Evolutionary conservation across 2,113 vertebrate genomes (phyloP).

Genomic region (Solea senegalensis): DNA sequence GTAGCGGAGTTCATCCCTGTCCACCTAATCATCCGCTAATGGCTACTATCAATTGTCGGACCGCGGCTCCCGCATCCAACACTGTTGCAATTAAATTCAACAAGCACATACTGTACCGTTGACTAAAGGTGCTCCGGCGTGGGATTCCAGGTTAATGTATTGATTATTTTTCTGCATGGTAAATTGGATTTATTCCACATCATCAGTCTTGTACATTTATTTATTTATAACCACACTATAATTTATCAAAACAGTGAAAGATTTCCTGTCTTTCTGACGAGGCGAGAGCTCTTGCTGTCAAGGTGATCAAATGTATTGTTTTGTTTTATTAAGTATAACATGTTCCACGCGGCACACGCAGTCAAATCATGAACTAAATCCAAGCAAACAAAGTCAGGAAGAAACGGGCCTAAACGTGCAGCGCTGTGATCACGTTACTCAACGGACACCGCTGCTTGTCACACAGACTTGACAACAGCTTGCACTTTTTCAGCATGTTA

Average conservation of each 20-base stretch:
- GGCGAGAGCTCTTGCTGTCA: constrained; percentile 45
- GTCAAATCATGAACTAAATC: constrained; percentile 24
- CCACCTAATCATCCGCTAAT: constrained; percentile 85
- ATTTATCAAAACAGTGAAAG: constrained; percentile 70
- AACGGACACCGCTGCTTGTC: constrained; percentile 36
- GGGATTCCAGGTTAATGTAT: constrained; percentile 80
- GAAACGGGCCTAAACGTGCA: constrained; percentile 20
- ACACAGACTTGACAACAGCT: constrained; percentile 61
- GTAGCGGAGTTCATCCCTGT: constrained; percentile 82
- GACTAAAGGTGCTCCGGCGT: constrained; percentile 76
- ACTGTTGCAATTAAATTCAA: constrained; percentile 80
- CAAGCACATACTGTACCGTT: constrained; percentile 70
- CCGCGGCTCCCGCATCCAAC: constrained; percentile 66
- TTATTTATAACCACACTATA: constrained; percentile 66
- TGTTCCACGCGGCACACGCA: neutral
- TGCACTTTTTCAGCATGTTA: constrained; percentile 58
- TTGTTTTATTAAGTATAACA: constrained; percentile 35
- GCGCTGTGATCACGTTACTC: constrained; percentile 20
- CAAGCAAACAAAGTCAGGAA: neutral
- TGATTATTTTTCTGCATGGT: constrained; percentile 74
- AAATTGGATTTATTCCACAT: constrained; percentile 78
- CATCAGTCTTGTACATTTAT: constrained; percentile 75
- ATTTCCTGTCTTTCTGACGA: constrained; percentile 56
- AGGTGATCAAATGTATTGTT: constrained; percentile 44
- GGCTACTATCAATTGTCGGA: constrained; percentile 84